These are phyloP conservation scores for Athene noctua DNA, from an alignment of 2,113 vertebrate genomes.

Conservation along the genomic window DNA sequence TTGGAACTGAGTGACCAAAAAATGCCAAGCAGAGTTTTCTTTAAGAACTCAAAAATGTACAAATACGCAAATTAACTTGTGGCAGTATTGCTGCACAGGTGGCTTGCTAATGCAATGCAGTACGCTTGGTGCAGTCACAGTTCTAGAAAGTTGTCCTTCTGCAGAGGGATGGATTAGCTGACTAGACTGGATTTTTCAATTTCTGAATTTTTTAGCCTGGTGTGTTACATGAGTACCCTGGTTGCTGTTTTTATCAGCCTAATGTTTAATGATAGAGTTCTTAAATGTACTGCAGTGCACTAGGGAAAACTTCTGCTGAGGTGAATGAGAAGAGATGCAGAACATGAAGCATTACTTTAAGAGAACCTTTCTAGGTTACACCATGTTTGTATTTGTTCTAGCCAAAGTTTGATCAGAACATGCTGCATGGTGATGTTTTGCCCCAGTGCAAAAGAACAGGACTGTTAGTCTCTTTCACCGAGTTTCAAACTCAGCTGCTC, in stretches of 20 bases:
- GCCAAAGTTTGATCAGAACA: background rate
- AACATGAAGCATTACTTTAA: background rate
- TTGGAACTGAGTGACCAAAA: background rate
- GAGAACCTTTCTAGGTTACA: background rate
- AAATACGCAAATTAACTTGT: background rate
- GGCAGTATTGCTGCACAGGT: background rate
- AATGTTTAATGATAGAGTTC: background rate
- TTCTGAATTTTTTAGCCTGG: background rate
- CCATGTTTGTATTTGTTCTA: background rate
- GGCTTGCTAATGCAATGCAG: background rate
- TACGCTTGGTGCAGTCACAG: background rate
- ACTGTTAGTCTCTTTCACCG: background rate
- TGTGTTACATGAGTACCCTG: background rate
- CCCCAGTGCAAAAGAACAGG: background rate
- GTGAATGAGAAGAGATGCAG: background rate
- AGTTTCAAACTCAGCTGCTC: background rate
- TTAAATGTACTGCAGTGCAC: background rate
- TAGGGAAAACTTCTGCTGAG: background rate
- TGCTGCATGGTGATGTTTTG: background rate
- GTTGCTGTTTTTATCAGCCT: background rate
- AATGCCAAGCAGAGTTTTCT: background rate
- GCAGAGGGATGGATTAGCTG: background rate
- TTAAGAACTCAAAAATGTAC: background rate
- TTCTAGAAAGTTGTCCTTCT: background rate
- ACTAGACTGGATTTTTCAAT: background rate